These are phyloP conservation scores for Baryphthengus martii DNA, from an alignment of 2,113 vertebrate species.

Conservation along the genomic window DNA sequence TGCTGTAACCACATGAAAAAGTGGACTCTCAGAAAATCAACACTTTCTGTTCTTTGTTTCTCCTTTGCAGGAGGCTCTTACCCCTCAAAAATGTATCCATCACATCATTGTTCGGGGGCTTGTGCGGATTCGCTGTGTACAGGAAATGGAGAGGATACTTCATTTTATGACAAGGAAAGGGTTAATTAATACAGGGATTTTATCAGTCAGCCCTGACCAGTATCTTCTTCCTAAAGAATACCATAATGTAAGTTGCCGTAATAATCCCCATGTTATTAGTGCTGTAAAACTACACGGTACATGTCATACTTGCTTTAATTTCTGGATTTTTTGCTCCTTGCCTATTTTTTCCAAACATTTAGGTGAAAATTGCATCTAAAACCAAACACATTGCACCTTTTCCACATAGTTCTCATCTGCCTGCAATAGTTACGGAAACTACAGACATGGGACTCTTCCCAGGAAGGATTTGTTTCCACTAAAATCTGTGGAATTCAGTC, in stretches of 20 bases:
- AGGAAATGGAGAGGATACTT: conserved; percentile 91
- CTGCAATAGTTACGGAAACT: background rate
- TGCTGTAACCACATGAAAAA: background rate
- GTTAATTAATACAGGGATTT: conserved; percentile 92
- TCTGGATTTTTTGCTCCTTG: background rate
- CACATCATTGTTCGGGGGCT: conserved; percentile 91
- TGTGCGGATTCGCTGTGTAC: conserved; percentile 91
- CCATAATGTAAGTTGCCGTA: conserved; percentile 76
- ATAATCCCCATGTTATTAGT: background rate
- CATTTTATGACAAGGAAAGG: conserved; percentile 96
- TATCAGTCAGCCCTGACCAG: conserved; percentile 76
- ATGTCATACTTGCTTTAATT: background rate
- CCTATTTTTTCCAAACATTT: background rate
- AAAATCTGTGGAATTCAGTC: background rate
- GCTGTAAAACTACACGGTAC: background rate
- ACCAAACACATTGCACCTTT: background rate
- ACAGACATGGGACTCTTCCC: background rate
- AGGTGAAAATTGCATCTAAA: background rate
- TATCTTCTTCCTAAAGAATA: conserved; percentile 87
- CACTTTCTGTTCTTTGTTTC: background rate
- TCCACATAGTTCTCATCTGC: background rate
- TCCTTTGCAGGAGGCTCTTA: conserved; percentile 86
- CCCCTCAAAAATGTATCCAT: conserved; percentile 84
- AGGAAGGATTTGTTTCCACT: background rate
- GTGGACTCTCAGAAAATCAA: background rate